Percentiles rank a stretch among this genome's conserved stretches.
Evolutionary conservation across 2,888 invertebrate species (phyloP).

Genomic region (Psococerastis gibbosa): DNA sequence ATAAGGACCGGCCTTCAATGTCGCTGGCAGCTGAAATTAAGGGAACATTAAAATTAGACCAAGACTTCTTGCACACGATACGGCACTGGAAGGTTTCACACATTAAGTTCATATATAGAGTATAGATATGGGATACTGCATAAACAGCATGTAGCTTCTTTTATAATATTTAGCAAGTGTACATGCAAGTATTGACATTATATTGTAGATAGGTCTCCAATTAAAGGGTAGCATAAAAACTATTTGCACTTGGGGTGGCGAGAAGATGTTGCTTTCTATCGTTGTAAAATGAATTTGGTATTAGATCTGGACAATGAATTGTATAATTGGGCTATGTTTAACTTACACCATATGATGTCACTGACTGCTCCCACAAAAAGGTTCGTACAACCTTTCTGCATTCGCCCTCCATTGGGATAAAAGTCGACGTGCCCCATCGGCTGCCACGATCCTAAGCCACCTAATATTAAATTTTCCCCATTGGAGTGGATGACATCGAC

Average conservation of each 20-base stretch:
- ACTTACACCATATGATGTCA: slow-evolving; percentile 71
- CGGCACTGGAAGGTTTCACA: background rate
- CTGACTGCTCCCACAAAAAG: slow-evolving; percentile 81
- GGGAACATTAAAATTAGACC: slow-evolving; percentile 15
- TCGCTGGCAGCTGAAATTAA: slow-evolving; percentile 39
- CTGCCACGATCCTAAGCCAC: slow-evolving; percentile 76
- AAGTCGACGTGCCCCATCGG: slow-evolving; percentile 85
- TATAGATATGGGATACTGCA: background rate
- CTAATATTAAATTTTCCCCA: slow-evolving; percentile 77
- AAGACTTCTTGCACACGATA: no score
- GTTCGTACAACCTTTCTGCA: slow-evolving; percentile 83
- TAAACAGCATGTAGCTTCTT: no score
- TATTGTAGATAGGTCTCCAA: no score
- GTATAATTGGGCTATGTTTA: no score
- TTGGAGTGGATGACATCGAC: slow-evolving; percentile 90
- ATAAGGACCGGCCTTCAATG: slow-evolving; percentile 67
- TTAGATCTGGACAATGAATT: no score
- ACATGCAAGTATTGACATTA: no score
- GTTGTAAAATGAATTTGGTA: no score
- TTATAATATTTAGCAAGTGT: no score
- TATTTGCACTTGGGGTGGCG: no score
- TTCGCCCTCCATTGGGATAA: slow-evolving; percentile 80
- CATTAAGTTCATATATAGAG: no score
- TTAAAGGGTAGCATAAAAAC: no score
- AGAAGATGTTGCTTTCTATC: no score